phyloP scores from a whole-genome alignment of 1,140 invertebrate species.

The Bombus huntii region DNA sequence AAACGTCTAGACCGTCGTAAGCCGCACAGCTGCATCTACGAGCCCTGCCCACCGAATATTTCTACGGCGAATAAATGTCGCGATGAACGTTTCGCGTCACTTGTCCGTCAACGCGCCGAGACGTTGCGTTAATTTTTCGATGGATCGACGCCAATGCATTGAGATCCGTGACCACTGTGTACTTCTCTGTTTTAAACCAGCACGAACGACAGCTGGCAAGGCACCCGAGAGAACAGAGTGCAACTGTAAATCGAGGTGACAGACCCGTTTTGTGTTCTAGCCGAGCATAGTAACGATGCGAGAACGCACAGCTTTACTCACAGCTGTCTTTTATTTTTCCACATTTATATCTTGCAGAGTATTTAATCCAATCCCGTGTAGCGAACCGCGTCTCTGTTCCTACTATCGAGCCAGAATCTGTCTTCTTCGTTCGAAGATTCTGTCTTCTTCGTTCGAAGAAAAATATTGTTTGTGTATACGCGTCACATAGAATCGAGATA shows the following conservation, averaged over 20 bases:
- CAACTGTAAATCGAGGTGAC: slow-evolving; percentile 21
- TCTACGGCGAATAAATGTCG: background rate
- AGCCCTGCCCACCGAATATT: background rate
- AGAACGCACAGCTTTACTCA: background rate
- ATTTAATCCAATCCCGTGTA: no score
- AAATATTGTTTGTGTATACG: no score
- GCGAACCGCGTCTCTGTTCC: background rate
- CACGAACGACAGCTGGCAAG: background rate
- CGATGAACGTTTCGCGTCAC: background rate
- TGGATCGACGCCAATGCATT: slow-evolving; percentile 6
- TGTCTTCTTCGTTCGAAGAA: background rate
- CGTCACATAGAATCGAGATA: no score
- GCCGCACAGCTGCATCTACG: background rate
- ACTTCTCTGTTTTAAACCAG: background rate
- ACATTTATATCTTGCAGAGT: background rate
- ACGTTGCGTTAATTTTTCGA: slow-evolving; percentile 16
- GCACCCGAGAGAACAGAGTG: background rate
- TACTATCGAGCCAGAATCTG: no score
- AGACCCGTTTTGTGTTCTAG: background rate
- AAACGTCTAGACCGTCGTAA: background rate
- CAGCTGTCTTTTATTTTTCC: background rate
- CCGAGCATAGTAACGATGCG: background rate
- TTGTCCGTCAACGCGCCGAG: background rate
- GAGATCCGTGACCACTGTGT: background rate
- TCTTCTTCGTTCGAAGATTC: background rate